phyloP scores from a whole-genome alignment of 2,797 vertebrate genomes.

The Sebastes matsubarae region DNA sequence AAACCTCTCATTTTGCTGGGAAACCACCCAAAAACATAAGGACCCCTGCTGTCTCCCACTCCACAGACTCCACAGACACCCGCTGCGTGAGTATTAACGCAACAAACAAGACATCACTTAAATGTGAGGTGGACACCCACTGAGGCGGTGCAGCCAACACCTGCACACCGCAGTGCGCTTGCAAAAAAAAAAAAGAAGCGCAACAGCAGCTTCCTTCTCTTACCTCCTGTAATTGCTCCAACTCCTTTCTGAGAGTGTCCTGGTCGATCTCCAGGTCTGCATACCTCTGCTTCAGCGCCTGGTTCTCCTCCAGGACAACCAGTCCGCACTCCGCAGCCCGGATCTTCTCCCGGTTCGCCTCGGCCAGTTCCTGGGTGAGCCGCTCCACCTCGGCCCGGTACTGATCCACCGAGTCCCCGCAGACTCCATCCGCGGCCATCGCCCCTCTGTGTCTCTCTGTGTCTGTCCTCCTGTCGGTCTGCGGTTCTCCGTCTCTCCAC shows the following conservation, averaged over 20 bases:
- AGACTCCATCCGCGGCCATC: constrained; percentile 87
- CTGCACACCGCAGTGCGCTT: constrained; percentile 43
- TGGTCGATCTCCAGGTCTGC: constrained; percentile 93
- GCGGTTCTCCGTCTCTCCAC: constrained; percentile 22
- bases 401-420: constrained; percentile 87
- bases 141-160: constrained; percentile 2
- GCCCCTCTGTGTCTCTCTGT: constrained; percentile 41
- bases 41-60: too few relatives aligned
- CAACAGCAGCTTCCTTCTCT: background rate
- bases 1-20: background rate
- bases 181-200: background rate
- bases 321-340: constrained; percentile 96
- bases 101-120: background rate
- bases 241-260: constrained; percentile 91
- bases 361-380: constrained; percentile 91
- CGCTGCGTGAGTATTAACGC: background rate
- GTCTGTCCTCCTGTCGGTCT: constrained; percentile 23
- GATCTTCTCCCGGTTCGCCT: constrained; percentile 97
- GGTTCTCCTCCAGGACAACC: constrained; percentile 97
- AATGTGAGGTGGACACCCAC: background rate
- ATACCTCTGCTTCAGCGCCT: constrained; percentile 94
- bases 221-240: constrained; percentile 96
- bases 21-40: too few relatives aligned
- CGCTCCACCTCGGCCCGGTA: constrained; percentile 92
- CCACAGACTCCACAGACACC: background rate